Evolutionary conservation across 2,888 invertebrate species (phyloP).

Genomic region (Melipona beecheii): DNA sequence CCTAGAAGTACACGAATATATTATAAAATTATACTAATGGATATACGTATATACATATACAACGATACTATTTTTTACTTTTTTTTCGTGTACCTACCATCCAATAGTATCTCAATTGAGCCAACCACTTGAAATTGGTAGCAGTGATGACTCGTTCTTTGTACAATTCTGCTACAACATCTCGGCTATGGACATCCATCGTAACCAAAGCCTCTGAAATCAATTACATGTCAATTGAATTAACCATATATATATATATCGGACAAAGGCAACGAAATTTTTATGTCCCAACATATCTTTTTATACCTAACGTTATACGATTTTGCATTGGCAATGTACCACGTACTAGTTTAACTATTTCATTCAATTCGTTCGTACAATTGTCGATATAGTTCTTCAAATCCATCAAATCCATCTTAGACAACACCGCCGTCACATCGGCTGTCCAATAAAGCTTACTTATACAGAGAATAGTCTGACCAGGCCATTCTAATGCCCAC

Average conservation of each 20-base stretch:
- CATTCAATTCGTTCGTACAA: constrained; percentile 91
- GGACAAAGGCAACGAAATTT: background rate
- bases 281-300: background rate
- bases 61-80: no score
- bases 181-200: constrained; percentile 96
- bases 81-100: constrained; percentile 85
- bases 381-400: constrained; percentile 87
- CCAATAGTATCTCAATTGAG: constrained; percentile 95
- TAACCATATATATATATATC: background rate
- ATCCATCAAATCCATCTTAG: constrained; percentile 82
- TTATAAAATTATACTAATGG: no score
- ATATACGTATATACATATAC: background rate
- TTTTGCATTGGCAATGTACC: constrained; percentile 94
- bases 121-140: constrained; percentile 96
- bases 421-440: constrained; percentile 93
- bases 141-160: constrained; percentile 87
- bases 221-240: background rate
- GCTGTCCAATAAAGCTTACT: constrained; percentile 95
- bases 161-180: constrained; percentile 90
- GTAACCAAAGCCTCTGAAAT: constrained; percentile 93
- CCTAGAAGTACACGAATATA: constrained; percentile 78
- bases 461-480: constrained; percentile 89
- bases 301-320: constrained; percentile 92
- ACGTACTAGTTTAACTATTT: constrained; percentile 93
- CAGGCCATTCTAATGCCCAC: constrained; percentile 88